These are phyloP conservation scores for Diglossa brunneiventris DNA, from an alignment of 2,113 vertebrate genomes.

Conservation along the genomic window DNA sequence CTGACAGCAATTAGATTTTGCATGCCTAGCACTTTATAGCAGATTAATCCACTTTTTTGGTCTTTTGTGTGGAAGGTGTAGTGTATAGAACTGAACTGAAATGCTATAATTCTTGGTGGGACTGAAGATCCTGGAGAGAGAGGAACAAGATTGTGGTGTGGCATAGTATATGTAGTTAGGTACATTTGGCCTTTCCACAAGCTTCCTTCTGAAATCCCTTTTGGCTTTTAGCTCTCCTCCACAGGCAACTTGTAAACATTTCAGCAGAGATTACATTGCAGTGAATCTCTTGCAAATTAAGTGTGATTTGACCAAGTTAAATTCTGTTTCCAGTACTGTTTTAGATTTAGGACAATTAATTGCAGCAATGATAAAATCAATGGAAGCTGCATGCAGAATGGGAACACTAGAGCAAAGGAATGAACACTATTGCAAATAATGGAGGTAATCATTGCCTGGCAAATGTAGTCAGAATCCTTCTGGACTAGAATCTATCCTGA, in stretches of 20 bases:
- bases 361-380: background rate
- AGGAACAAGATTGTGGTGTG: background rate
- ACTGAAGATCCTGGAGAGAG: background rate
- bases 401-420: background rate
- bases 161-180: background rate
- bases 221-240: background rate
- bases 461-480: background rate
- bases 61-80: background rate
- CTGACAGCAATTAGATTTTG: background rate
- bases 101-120: background rate
- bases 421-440: background rate
- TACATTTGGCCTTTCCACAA: background rate
- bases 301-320: background rate
- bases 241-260: background rate
- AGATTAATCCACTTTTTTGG: background rate
- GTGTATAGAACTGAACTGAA: background rate
- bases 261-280: background rate
- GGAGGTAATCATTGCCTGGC: background rate
- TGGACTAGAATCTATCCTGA: background rate
- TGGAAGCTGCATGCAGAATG: background rate
- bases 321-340: background rate
- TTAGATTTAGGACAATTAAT: constrained; percentile 9
- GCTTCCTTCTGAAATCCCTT: background rate
- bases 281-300: background rate
- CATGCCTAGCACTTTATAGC: background rate